Conservation (phyloP, 2,888 invertebrate species). For the Drosophila flavopinicola region DNA sequence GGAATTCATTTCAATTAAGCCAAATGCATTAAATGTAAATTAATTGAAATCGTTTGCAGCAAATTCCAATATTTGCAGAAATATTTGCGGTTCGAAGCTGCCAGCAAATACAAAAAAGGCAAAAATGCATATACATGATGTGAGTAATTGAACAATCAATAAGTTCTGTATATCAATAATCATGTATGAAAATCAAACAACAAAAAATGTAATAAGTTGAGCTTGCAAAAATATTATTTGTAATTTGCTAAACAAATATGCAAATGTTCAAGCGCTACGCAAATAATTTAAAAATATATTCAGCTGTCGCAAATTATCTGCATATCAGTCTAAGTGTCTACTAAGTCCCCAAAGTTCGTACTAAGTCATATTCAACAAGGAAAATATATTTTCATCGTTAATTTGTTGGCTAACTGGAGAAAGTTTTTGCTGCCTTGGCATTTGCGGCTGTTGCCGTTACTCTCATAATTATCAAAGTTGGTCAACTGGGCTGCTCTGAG, state of each 20-base stretch:
- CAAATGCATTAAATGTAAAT: slow-evolving; percentile 27
- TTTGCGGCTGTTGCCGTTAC: slow-evolving; percentile 53
- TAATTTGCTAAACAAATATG: no score
- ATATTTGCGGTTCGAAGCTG: not conserved
- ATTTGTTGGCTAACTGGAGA: slow-evolving; percentile 62
- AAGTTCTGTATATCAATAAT: no score
- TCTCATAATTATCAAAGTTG: slow-evolving; percentile 75
- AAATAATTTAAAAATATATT: slow-evolving; percentile 15
- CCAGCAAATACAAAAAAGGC: not conserved
- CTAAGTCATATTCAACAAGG: slow-evolving; percentile 40
- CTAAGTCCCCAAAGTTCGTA: slow-evolving; percentile 49
- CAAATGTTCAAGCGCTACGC: no score
- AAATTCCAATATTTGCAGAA: slow-evolving; percentile 13
- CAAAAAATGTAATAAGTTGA: no score
- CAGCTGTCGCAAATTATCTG: slow-evolving; percentile 7
- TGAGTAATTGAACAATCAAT: not conserved
- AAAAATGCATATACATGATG: not conserved
- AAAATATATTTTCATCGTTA: slow-evolving; percentile 63
- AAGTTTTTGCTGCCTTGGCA: slow-evolving; percentile 47
- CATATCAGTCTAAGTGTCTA: slow-evolving; percentile 54
- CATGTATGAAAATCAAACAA: not conserved
- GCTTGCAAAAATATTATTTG: no score
- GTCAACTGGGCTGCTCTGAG: slow-evolving; percentile 48
- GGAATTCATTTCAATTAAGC: slow-evolving; percentile 16
- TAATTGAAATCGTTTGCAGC: slow-evolving; percentile 20